These are phyloP conservation scores for Orchesellides sinensis DNA, from an alignment of 2,888 invertebrate species.

Conservation along the genomic window DNA sequence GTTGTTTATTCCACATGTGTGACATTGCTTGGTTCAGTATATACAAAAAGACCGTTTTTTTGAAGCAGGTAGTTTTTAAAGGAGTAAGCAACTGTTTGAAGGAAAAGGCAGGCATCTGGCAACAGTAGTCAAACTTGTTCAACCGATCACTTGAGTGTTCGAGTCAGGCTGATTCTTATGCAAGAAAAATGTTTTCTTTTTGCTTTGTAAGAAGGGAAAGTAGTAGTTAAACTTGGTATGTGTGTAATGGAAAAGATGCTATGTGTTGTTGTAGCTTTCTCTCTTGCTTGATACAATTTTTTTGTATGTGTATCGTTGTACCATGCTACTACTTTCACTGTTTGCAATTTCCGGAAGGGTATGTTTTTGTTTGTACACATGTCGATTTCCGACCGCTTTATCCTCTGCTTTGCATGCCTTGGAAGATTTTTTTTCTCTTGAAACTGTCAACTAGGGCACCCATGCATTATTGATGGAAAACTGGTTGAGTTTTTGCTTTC, in stretches of 20 bases:
- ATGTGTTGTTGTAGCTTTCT: neutral
- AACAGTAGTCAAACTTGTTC: conserved; percentile 38
- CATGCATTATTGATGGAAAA: conserved; percentile 66
- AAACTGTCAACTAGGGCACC: conserved; percentile 63
- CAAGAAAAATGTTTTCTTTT: conserved; percentile 9
- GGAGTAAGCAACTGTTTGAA: neutral
- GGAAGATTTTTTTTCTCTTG: conserved; percentile 44
- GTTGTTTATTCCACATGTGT: conserved; percentile 45
- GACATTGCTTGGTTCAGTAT: too few species aligned
- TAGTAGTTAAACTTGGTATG: neutral
- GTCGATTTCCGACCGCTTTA: conserved; percentile 47
- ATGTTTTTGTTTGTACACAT: conserved; percentile 62
- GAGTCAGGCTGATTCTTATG: conserved; percentile 20
- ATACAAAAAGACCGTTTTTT: too few species aligned
- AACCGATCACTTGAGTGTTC: conserved; percentile 52
- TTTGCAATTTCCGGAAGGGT: conserved; percentile 58
- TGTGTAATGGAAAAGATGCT: conserved; percentile 25
- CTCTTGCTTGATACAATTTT: conserved; percentile 1
- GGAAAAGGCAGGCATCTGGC: conserved; percentile 27
- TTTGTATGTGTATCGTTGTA: conserved; percentile 8
- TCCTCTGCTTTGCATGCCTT: conserved; percentile 19
- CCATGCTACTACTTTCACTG: conserved; percentile 27
- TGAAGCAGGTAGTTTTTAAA: neutral
- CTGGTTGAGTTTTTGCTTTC: conserved; percentile 37
- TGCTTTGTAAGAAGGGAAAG: conserved; percentile 11